phyloP scores from a whole-genome alignment of 2,888 invertebrate species.

The Scotopteryx bipunctaria region DNA sequence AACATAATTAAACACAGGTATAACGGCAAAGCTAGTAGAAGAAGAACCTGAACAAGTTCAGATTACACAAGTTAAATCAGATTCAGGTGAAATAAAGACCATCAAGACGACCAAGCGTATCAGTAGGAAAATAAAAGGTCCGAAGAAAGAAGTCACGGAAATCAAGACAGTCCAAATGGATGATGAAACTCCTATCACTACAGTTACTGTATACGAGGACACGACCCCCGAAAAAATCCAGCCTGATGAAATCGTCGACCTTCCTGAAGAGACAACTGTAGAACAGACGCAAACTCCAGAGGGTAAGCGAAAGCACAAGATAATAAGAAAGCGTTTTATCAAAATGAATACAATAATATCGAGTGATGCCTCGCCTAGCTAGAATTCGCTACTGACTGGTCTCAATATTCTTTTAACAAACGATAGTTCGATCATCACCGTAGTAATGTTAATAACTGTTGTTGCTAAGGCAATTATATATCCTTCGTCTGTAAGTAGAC shows the following conservation, averaged over 20 bases:
- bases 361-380: no score
- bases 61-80: slow-evolving; percentile 42
- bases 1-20: not conserved
- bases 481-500: no score
- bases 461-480: no score
- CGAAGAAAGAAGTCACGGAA: slow-evolving; percentile 47
- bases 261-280: slow-evolving; percentile 1
- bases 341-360: slow-evolving; percentile 28
- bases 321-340: slow-evolving; percentile 1
- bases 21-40: slow-evolving; percentile 40
- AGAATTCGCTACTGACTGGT: slow-evolving; percentile 29
- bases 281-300: not conserved
- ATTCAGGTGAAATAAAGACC: slow-evolving; percentile 38
- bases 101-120: slow-evolving; percentile 45
- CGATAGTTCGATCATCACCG: no score
- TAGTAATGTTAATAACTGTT: no score
- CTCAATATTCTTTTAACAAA: no score
- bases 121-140: slow-evolving; percentile 44
- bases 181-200: slow-evolving; percentile 54
- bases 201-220: slow-evolving; percentile 52
- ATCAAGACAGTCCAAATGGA: slow-evolving; percentile 45
- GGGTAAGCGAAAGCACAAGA: slow-evolving; percentile 10
- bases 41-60: slow-evolving; percentile 37
- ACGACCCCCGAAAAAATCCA: slow-evolving; percentile 28
- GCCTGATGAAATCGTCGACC: slow-evolving; percentile 36